Evolutionary conservation across 92 coral and sea anemone species (phyloP).

Genomic region (Ricordea florida): DNA sequence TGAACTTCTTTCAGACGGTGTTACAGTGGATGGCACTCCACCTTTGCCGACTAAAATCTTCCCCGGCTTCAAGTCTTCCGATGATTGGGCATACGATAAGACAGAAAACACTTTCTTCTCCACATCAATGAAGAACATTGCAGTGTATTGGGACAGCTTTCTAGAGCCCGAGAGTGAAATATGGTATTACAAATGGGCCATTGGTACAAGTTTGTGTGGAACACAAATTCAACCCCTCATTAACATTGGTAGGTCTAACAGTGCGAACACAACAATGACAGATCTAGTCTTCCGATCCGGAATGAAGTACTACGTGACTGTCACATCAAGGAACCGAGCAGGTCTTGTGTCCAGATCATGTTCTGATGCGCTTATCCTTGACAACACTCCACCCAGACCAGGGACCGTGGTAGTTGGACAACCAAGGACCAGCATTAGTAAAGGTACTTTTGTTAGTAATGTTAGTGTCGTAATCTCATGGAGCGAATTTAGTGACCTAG

Average conservation of each 20-base stretch:
- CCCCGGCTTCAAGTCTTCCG: slow-evolving; percentile 50
- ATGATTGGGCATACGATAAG: slow-evolving; percentile 28
- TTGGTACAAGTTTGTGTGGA: slow-evolving; percentile 83
- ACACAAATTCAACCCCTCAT: slow-evolving; percentile 85
- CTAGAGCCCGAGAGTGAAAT: slow-evolving; percentile 85
- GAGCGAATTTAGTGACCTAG: too few relatives aligned
- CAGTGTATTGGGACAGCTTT: slow-evolving; percentile 74
- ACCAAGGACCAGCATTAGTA: too few relatives aligned
- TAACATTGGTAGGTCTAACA: slow-evolving; percentile 71
- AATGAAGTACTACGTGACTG: too few relatives aligned
- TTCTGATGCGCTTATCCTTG: slow-evolving; percentile 75
- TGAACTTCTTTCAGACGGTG: slow-evolving; percentile 80
- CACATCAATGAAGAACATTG: slow-evolving; percentile 39
- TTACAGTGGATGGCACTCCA: slow-evolving; percentile 77
- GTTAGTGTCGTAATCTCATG: too few relatives aligned
- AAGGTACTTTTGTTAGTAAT: too few relatives aligned
- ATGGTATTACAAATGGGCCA: slow-evolving; percentile 95
- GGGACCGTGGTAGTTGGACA: slow-evolving; percentile 57
- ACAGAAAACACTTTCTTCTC: slow-evolving; percentile 56
- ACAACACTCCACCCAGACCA: slow-evolving; percentile 56
- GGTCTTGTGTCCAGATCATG: slow-evolving; percentile 78
- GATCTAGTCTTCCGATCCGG: too few relatives aligned
- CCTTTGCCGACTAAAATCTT: slow-evolving; percentile 62
- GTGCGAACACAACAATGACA: slow-evolving; percentile 70
- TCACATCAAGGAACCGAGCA: too few relatives aligned